A percentile compares a stretch with the other conserved stretches of the same genome.
These are phyloP conservation scores for Gephyroberyx darwinii DNA, from an alignment of 2,797 vertebrate genomes.

Conservation along the genomic window DNA sequence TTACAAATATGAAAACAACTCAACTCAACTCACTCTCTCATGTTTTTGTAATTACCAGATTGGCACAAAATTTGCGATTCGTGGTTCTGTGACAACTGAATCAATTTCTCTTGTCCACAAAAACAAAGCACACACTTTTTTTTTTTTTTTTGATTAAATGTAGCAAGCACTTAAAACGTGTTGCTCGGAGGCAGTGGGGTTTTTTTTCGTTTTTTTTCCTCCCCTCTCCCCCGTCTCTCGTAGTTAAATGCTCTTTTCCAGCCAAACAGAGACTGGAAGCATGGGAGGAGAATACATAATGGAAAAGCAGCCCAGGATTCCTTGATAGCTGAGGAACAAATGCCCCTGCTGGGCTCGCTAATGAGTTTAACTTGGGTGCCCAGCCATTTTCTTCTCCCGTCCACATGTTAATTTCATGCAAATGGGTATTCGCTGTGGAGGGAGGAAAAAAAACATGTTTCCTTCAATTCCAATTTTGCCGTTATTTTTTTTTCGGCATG, in stretches of 20 bases:
- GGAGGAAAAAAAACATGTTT: slow-evolving; percentile 50
- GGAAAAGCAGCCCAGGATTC: slow-evolving; percentile 63
- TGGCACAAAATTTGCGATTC: background rate
- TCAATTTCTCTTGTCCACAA: slow-evolving; percentile 22
- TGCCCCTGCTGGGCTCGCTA: slow-evolving; percentile 72
- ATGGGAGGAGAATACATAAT: slow-evolving; percentile 64
- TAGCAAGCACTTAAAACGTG: slow-evolving; percentile 31
- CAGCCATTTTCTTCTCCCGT: slow-evolving; percentile 63
- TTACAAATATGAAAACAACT: slow-evolving; percentile 11
- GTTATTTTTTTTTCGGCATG: slow-evolving; percentile 51
- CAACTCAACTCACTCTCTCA: background rate
- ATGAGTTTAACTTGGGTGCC: slow-evolving; percentile 76
- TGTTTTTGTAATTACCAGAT: background rate
- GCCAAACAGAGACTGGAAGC: slow-evolving; percentile 62
- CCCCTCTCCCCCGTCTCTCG: slow-evolving; percentile 23
- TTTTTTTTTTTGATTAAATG: slow-evolving; percentile 5
- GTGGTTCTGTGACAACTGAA: slow-evolving; percentile 9
- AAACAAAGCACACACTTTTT: slow-evolving; percentile 17
- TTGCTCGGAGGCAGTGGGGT: slow-evolving; percentile 42
- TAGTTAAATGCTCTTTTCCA: slow-evolving; percentile 66
- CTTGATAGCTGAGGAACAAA: slow-evolving; percentile 71
- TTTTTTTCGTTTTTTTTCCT: slow-evolving; percentile 17
- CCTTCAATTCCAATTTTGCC: slow-evolving; percentile 41
- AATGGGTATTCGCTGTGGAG: slow-evolving; percentile 57
- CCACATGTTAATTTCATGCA: slow-evolving; percentile 78